phyloP scores from a whole-genome alignment of 1,140 invertebrate species.

The Apis dorsata region DNA sequence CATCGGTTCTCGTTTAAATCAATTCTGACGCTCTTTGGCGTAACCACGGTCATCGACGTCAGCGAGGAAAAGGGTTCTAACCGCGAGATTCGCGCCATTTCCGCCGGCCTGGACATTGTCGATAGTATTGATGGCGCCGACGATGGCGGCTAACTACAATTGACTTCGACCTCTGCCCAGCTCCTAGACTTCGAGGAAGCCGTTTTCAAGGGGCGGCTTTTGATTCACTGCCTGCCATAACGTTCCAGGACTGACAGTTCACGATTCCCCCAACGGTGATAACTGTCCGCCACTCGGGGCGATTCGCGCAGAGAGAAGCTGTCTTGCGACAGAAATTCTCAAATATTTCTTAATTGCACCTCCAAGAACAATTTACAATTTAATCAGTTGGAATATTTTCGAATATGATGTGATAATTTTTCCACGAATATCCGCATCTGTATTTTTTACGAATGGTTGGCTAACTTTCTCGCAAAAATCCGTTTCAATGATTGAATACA shows the following conservation, averaged over 20 bases:
- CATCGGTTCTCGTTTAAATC: constrained; percentile 53
- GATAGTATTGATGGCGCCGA: constrained; percentile 44
- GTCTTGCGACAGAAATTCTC: neutral
- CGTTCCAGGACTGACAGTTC: constrained; percentile 31
- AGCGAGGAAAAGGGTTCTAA: constrained; percentile 23
- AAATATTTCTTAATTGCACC: neutral
- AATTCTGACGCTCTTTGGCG: constrained; percentile 50
- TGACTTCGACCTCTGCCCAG: constrained; percentile 48
- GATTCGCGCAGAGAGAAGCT: too few species aligned
- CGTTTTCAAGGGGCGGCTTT: constrained; percentile 36
- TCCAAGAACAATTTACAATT: neutral
- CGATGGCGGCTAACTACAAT: constrained; percentile 51
- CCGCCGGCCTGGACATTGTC: constrained; percentile 1
- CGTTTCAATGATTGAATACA: too few species aligned
- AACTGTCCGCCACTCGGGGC: neutral
- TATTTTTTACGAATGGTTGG: too few species aligned
- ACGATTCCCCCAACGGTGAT: constrained; percentile 31
- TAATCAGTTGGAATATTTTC: too few species aligned
- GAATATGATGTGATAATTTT: too few species aligned
- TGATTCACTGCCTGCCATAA: constrained; percentile 57
- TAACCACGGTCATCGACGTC: constrained; percentile 55
- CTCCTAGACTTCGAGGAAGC: constrained; percentile 41
- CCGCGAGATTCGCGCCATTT: neutral
- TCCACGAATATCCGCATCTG: too few species aligned
- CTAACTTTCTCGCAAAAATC: too few species aligned